phyloP scores from a whole-genome alignment of 2,113 vertebrate genomes.

The Ptilonorhynchus violaceus region DNA sequence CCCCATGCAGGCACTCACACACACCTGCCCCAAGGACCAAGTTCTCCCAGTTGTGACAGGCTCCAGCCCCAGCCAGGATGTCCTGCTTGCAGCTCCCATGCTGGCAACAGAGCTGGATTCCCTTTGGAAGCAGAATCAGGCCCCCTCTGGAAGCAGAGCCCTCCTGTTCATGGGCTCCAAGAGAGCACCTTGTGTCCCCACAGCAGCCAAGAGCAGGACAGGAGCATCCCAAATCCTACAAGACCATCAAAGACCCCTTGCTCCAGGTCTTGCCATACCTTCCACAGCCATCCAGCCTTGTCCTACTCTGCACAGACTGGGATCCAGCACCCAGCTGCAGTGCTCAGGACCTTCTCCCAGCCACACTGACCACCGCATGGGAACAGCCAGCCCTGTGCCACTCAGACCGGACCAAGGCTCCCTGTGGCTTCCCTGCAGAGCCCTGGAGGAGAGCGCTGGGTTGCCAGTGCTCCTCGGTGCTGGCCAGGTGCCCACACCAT shows the following conservation, averaged over 20 bases:
- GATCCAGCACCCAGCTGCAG: not conserved
- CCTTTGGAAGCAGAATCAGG: not conserved
- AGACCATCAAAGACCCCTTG: not conserved
- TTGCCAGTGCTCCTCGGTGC: not conserved
- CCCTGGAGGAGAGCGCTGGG: not conserved
- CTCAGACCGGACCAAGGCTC: not conserved
- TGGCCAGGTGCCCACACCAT: rapidly evolving
- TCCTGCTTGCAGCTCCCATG: not conserved
- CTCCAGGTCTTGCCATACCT: not conserved
- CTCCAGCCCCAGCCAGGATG: not conserved
- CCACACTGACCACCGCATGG: not conserved
- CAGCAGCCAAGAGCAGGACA: not conserved
- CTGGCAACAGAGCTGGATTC: not conserved
- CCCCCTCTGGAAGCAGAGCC: not conserved
- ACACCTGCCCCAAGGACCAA: not conserved
- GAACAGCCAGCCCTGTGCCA: not conserved
- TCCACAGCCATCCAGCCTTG: not conserved
- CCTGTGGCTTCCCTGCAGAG: not conserved
- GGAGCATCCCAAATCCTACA: not conserved
- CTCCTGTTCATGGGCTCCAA: not conserved
- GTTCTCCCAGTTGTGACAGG: not conserved
- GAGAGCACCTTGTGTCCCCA: not conserved
- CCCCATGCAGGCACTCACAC: not conserved
- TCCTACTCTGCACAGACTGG: not conserved
- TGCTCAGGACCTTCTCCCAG: not conserved